A percentile compares a stretch with the other conserved stretches of the same genome.
Conservation (phyloP, 2,888 invertebrate species). For the Caenorhabditis becei region DNA sequence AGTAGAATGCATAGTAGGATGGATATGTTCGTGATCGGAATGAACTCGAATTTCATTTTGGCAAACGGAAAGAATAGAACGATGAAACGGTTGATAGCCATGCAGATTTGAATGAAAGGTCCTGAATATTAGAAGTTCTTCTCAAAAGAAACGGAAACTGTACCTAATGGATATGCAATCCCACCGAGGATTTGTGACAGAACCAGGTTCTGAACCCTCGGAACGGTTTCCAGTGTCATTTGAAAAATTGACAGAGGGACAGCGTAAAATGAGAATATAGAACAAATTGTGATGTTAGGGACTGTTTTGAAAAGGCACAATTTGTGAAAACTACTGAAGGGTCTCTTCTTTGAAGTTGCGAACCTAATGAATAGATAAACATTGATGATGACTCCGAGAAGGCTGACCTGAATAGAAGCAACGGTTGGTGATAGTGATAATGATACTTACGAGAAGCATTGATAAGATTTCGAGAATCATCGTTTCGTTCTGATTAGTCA, state of each 20-base stretch:
- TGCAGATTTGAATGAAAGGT: conserved; percentile 25
- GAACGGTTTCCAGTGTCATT: not conserved
- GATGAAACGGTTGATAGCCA: conserved; percentile 27
- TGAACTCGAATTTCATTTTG: not conserved
- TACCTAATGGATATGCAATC: conserved; percentile 3
- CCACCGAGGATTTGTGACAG: conserved; percentile 20
- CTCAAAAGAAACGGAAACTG: not conserved
- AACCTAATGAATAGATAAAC: conserved; percentile 2
- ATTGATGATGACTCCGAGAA: conserved; percentile 14
- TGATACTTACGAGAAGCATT: not conserved
- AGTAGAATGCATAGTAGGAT: not conserved
- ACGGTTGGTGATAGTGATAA: not conserved
- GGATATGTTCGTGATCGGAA: not conserved
- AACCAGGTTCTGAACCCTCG: conserved; percentile 7
- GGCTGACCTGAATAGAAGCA: conserved; percentile 13
- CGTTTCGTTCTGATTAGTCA: not conserved
- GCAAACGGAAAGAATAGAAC: conserved; percentile 32
- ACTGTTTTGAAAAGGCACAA: conserved; percentile 33
- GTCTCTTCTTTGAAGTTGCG: conserved; percentile 1
- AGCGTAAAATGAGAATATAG: not conserved
- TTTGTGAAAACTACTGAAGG: conserved; percentile 31
- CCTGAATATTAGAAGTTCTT: not conserved
- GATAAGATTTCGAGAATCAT: not conserved
- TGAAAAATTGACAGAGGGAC: conserved; percentile 1
- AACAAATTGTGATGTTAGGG: conserved; percentile 19